A percentile compares a stretch with the other conserved stretches of the same genome.
phyloP scores from a whole-genome alignment of 2,797 vertebrate species.

The Girardinus metallicus region DNA sequence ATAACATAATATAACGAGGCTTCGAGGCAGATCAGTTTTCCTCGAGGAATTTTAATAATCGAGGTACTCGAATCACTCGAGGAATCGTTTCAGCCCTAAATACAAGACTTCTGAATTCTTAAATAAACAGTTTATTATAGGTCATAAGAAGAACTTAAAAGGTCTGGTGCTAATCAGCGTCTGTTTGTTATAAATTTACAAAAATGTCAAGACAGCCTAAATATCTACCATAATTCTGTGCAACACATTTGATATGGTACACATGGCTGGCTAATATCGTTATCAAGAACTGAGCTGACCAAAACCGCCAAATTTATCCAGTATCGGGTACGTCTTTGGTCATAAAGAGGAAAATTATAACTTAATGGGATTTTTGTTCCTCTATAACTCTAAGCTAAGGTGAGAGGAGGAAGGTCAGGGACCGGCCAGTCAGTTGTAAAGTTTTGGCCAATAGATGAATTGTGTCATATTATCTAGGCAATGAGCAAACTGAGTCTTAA shows the following conservation, averaged over 20 bases:
- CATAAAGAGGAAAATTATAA: neutral
- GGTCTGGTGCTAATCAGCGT: neutral
- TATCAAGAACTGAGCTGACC: neutral
- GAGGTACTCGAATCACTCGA: too few species aligned
- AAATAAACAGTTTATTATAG: neutral
- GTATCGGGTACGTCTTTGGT: neutral
- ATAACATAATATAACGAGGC: too few species aligned
- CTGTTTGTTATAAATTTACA: neutral
- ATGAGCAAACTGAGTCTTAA: neutral
- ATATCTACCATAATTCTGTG: neutral
- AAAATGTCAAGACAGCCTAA: neutral
- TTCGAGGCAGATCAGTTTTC: too few species aligned
- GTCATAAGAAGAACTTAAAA: neutral
- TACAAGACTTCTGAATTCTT: neutral
- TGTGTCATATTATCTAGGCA: too few species aligned
- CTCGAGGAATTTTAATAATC: too few species aligned
- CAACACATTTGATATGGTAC: neutral
- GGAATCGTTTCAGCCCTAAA: too few species aligned
- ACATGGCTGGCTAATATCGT: neutral
- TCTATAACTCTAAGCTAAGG: neutral
- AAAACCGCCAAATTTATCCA: neutral
- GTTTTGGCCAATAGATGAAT: neutral
- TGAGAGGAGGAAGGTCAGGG: neutral
- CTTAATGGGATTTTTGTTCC: neutral
- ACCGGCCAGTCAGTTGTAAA: neutral